phyloP scores from a whole-genome alignment of 2,113 vertebrate species.

The Neodontobutis hainanensis region DNA sequence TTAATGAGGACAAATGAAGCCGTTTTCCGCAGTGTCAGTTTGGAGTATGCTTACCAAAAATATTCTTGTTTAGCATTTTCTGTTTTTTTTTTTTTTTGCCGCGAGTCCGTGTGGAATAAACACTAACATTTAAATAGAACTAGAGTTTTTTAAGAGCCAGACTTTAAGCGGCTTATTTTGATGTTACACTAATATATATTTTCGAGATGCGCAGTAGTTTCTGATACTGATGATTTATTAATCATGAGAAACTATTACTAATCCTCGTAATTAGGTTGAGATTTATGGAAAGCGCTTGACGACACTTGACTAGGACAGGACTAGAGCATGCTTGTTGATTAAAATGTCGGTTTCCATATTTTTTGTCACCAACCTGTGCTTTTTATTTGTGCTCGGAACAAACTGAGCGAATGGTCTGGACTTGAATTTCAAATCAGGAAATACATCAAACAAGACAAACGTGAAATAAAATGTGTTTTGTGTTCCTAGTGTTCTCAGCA shows the following conservation, averaged over 20 bases:
- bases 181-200: conserved; percentile 59
- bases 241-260: conserved; percentile 37
- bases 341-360: not conserved
- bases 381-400: too few relatives aligned
- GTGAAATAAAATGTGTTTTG: too few relatives aligned
- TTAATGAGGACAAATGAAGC: conserved; percentile 86
- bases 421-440: too few relatives aligned
- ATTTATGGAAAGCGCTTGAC: conserved; percentile 6
- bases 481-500: too few relatives aligned
- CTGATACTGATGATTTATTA: conserved; percentile 60
- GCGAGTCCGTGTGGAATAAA: conserved; percentile 74
- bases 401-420: too few relatives aligned
- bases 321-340: too few relatives aligned
- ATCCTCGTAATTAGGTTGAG: conserved; percentile 24
- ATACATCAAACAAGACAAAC: too few relatives aligned
- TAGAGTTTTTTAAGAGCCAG: conserved; percentile 55
- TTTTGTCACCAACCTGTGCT: conserved; percentile 10
- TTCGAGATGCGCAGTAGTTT: conserved; percentile 43
- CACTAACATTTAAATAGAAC: conserved; percentile 73
- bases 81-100: conserved; percentile 28
- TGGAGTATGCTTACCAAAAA: conserved; percentile 80
- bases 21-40: conserved; percentile 81
- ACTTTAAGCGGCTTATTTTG: conserved; percentile 58
- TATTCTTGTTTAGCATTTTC: conserved; percentile 79
- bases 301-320: not conserved